These are phyloP conservation scores for Palaemon carinicauda DNA, from an alignment of 1,140 invertebrate species.

Conservation along the genomic window DNA sequence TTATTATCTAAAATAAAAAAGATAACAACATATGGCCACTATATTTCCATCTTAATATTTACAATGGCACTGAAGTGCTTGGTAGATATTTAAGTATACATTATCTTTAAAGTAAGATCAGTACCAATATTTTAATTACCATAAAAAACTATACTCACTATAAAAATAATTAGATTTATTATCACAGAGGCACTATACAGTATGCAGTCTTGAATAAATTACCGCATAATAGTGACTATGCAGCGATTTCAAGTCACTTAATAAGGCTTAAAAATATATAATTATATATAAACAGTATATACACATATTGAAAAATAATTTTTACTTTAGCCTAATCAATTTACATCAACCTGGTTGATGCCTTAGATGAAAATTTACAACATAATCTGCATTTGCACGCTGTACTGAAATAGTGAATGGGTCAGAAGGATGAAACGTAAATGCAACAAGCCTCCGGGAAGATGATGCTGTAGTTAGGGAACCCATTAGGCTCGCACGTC, in stretches of 20 bases:
- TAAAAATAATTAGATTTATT: background rate
- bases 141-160: background rate
- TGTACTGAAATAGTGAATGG: slow-evolving; percentile 97
- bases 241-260: background rate
- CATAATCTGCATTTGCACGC: slow-evolving; percentile 92
- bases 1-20: too few relatives aligned
- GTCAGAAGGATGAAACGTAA: slow-evolving; percentile 96
- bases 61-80: too few relatives aligned
- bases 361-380: slow-evolving; percentile 93
- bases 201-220: background rate
- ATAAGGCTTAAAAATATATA: background rate
- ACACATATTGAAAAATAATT: too few relatives aligned
- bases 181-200: background rate
- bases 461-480: slow-evolving; percentile 70
- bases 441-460: slow-evolving; percentile 87
- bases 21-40: too few relatives aligned
- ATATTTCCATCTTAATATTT: too few relatives aligned
- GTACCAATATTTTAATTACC: background rate
- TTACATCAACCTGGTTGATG: slow-evolving; percentile 63
- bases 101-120: too few relatives aligned
- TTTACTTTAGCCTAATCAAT: too few relatives aligned
- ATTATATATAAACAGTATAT: too few relatives aligned
- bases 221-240: background rate
- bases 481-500: slow-evolving; percentile 72
- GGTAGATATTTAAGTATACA: too few relatives aligned